A percentile compares a stretch with the other conserved stretches of the same genome.
Evolutionary conservation across 2,113 vertebrate species (phyloP).

Genomic region (Drymodes brunneopygia): DNA sequence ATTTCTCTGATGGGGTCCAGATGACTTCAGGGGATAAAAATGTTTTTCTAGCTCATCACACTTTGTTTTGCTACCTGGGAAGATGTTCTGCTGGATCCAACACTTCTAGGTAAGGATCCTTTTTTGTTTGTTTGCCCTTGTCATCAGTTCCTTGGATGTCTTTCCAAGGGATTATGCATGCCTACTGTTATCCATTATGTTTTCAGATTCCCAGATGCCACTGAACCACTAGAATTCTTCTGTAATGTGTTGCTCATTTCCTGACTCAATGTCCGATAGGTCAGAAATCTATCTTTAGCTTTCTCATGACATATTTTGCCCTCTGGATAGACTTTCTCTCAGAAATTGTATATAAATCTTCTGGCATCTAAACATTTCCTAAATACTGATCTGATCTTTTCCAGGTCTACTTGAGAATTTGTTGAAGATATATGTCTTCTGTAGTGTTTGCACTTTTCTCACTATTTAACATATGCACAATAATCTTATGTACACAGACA

Average conservation of each 20-base stretch:
- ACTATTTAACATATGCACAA: not conserved
- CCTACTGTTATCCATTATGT: constrained; percentile 44
- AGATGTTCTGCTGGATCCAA: not conserved
- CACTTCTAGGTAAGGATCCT: not conserved
- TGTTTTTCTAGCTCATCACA: not conserved
- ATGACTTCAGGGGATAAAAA: constrained; percentile 15
- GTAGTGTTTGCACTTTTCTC: not conserved
- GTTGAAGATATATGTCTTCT: not conserved
- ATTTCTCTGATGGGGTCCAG: not conserved
- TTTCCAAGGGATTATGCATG: constrained; percentile 36
- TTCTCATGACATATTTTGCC: not conserved
- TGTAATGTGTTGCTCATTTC: not conserved
- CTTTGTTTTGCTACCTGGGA: not conserved
- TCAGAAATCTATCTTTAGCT: not conserved
- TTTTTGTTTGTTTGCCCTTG: constrained; percentile 1
- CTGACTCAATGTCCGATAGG: constrained; percentile 13
- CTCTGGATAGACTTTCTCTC: not conserved
- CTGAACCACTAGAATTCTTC: constrained; percentile 3
- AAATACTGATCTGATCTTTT: not conserved
- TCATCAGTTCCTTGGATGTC: constrained; percentile 2
- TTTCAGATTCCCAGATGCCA: constrained; percentile 39
- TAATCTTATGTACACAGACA: not conserved
- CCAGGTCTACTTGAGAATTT: not conserved
- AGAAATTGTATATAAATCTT: not conserved
- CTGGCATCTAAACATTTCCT: not conserved